These are phyloP conservation scores for Pyrrhosoma nymphula DNA, from an alignment of 2,888 invertebrate genomes.

Conservation along the genomic window DNA sequence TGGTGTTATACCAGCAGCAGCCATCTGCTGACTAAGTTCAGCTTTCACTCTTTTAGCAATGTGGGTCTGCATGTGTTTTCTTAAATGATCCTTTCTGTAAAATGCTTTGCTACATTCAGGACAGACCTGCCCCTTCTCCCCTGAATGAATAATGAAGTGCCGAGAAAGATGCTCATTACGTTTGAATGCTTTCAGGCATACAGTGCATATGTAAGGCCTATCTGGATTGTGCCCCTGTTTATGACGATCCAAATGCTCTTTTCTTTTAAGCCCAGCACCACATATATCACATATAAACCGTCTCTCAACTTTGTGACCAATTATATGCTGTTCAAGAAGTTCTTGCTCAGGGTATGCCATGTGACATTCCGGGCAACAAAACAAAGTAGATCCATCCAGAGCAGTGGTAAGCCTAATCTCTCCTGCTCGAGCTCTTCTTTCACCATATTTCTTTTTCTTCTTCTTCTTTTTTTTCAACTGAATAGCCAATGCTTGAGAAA, in stretches of 20 bases:
- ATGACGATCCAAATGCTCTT: slow-evolving; percentile 88
- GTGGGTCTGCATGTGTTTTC: slow-evolving; percentile 90
- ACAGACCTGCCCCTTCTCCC: slow-evolving; percentile 90
- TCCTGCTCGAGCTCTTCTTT: slow-evolving; percentile 68
- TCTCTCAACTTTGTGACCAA: slow-evolving; percentile 89
- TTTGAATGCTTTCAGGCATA: slow-evolving; percentile 89
- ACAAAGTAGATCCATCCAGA: slow-evolving; percentile 86
- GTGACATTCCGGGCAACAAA: slow-evolving; percentile 90
- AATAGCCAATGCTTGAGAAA: slow-evolving; percentile 76
- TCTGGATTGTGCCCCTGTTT: slow-evolving; percentile 90
- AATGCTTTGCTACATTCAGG: slow-evolving; percentile 80
- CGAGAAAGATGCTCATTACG: slow-evolving; percentile 90
- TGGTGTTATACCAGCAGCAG: slow-evolving; percentile 51
- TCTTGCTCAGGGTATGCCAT: slow-evolving; percentile 91
- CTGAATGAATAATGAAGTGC: slow-evolving; percentile 91
- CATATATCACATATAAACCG: slow-evolving; percentile 76
- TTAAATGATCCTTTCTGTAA: slow-evolving; percentile 88
- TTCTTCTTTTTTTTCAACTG: slow-evolving; percentile 65
- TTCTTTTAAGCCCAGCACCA: slow-evolving; percentile 82
- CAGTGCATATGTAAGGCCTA: slow-evolving; percentile 87
- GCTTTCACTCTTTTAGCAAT: slow-evolving; percentile 87
- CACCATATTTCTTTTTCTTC: slow-evolving; percentile 68
- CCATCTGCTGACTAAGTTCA: slow-evolving; percentile 79
- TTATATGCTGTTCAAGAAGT: slow-evolving; percentile 85
- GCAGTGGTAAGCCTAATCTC: slow-evolving; percentile 79